Base-by-base conservation (phyloP, 2,797 vertebrate genomes). In the Anabas testudineus region DNA sequence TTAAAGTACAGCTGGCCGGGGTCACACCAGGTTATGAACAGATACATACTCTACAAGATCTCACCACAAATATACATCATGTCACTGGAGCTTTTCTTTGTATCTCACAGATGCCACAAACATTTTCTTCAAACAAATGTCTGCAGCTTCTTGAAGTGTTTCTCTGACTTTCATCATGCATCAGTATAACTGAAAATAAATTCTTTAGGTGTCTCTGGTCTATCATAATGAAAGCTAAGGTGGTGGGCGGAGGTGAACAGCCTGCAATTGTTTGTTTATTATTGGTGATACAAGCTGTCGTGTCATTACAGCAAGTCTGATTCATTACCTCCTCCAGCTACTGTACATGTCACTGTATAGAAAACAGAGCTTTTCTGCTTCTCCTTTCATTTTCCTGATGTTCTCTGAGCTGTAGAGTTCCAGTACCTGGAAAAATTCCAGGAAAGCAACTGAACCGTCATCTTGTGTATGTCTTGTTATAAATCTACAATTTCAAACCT, bases 291-390 rank as follows among this genome's bases (percentile, higher is more conserved):
- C n/a, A 58, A 57, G 73, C 71, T 66, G 10, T n/a, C 65, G 30
- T 30, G 45, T 73, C 36, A 2, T 54, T 67, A 49, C 67, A 71
- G 49, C 32, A 43, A 47, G 39, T 32, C 52, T 64, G 53, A 82
- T 74, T 72, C 71, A 68, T 85, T 80, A 76, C 74, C 75, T 81
- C 61, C 83, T 62, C 72, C 59, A 30, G 28, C 39, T 9, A 14
- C 45, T 45, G 48, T 26, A 34, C 3, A 65, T 24, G 4, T 74
- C 37, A 49, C 15, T 15, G 32, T 55, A 61, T 22, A 22, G 30
- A 48, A 22, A 55, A 10, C 18, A 13, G n/a, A 36, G 58, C 28
- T 58, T 16, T 48, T 39, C 41, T 36, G 22, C 36, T 26, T 21
- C 43, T 21, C 3, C 19, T 18, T 46, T 34, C 32, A 39, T 39